phyloP scores from a whole-genome alignment of 92 coral and sea anemone species.

The Phenganax marumi region DNA sequence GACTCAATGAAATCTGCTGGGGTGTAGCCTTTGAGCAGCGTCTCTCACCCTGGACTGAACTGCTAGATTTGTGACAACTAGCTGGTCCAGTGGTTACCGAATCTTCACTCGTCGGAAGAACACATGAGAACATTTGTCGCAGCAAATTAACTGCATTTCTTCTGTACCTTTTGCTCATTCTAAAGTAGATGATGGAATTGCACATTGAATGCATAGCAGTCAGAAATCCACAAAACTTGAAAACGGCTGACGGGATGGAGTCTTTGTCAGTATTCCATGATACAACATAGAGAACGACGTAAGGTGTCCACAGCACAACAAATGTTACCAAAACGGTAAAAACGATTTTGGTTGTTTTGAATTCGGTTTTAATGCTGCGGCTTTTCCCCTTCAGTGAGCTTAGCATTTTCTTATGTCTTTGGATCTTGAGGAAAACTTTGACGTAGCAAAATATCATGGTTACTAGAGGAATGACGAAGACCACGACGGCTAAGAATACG shows the following conservation, averaged over 20 bases:
- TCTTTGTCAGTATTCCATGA: slow-evolving; percentile 43
- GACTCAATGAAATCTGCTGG: too few species aligned
- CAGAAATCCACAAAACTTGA: slow-evolving; percentile 56
- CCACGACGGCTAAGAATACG: slow-evolving; percentile 63
- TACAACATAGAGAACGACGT: slow-evolving; percentile 48
- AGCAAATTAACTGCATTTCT: slow-evolving; percentile 29
- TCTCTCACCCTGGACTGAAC: neutral
- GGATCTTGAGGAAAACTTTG: slow-evolving; percentile 72
- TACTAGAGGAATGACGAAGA: slow-evolving; percentile 73
- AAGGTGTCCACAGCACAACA: slow-evolving; percentile 61
- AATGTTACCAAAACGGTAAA: slow-evolving; percentile 58
- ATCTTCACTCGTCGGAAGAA: slow-evolving; percentile 2
- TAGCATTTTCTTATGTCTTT: neutral
- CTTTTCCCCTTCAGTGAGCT: neutral
- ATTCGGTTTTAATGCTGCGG: slow-evolving; percentile 32
- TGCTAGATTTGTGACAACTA: neutral
- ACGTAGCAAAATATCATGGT: slow-evolving; percentile 83
- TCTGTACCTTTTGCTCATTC: slow-evolving; percentile 54
- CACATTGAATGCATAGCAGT: slow-evolving; percentile 59
- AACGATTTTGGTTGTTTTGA: slow-evolving; percentile 63
- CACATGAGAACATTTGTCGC: slow-evolving; percentile 4
- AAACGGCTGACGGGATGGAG: slow-evolving; percentile 47
- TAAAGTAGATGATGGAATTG: slow-evolving; percentile 57
- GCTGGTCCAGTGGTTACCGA: neutral
- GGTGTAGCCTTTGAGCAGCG: too few species aligned